Percentiles rank a stretch among this genome's conserved stretches.
These are phyloP conservation scores for Anagrus nilaparvatae DNA, from an alignment of 1,140 invertebrate genomes.

Conservation along the genomic window DNA sequence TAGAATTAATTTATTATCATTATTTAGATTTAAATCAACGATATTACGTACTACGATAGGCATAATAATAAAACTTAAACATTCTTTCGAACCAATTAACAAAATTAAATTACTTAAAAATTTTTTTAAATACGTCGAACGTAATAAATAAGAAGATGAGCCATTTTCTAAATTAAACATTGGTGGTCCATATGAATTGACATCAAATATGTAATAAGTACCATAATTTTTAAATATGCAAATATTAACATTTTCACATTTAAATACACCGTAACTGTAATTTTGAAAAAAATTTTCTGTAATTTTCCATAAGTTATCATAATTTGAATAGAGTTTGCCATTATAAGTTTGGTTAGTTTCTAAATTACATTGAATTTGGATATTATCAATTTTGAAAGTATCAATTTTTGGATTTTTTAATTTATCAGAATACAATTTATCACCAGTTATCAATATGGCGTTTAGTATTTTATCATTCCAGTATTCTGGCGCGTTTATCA, in stretches of 20 bases:
- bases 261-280: slow-evolving; percentile 24
- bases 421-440: no score
- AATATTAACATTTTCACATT: slow-evolving; percentile 26
- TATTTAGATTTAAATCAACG: slow-evolving; percentile 14
- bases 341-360: no score
- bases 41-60: slow-evolving; percentile 26
- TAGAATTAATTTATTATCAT: no score
- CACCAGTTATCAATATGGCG: slow-evolving; percentile 28
- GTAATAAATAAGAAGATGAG: slow-evolving; percentile 22
- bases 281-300: slow-evolving; percentile 24
- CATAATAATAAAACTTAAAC: slow-evolving; percentile 25
- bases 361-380: no score
- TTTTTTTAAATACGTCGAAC: slow-evolving; percentile 23
- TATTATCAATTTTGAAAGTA: no score
- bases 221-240: slow-evolving; percentile 30
- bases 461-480: slow-evolving; percentile 28
- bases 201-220: slow-evolving; percentile 30
- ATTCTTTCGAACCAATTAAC: slow-evolving; percentile 26
- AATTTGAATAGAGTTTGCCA: no score
- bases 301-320: no score
- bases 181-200: slow-evolving; percentile 25
- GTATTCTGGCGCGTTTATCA: slow-evolving; percentile 32
- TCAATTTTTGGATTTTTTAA: no score
- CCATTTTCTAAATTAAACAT: slow-evolving; percentile 25
- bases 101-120: slow-evolving; percentile 24